Evolutionary conservation across 2,888 invertebrate species (phyloP), one percentile per base, ranked within the genome.

Genomic region (Agrilus mali): DNA sequence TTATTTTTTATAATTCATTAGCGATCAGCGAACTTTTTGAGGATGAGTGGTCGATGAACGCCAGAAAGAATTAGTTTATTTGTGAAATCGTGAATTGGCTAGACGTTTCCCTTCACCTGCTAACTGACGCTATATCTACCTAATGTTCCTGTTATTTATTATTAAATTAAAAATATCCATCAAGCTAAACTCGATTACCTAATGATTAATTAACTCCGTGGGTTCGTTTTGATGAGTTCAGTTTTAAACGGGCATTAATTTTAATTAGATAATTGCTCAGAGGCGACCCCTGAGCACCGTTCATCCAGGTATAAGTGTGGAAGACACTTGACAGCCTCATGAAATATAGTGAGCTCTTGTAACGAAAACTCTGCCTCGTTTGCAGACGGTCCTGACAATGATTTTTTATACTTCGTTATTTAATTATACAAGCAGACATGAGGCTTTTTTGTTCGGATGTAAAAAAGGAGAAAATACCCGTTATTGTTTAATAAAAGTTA

Each of bases 101-200:
- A 50, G 45, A 61, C 60, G 60, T 62, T 60, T 63, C 62, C 60
- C 55, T 61, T 56, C 63, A 64, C 63, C 63, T 64, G 63, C 61
- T 64, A 63, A 64, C 61, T 63, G 63, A 61, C 53, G 54, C 59
- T 56, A 10, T 27, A 27, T 7, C 17, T 22, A 22, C 22, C 8
- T 60, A 60, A 61, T 63, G 58, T 55, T 59, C 63, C 62, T 61
- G 60, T 61, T 63, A 64, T 66, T 65, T 65, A 65, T 66, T 65
- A 65, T 65, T 65, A 66, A 65, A 65, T 64, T 64, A 65, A 64
- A 64, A 65, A 63, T 62, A 64, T 65, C 63, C 64, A 64, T 65
- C 63, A 62, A 54, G 50, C 55, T 52, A 52, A 59, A 60, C 60
- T 62, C 62, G 62, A 63, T 64, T 64, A 63, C 58, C 60, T 58